Evolutionary conservation across 2,888 invertebrate species (phyloP).

Genomic region (Mycogona germanica): DNA sequence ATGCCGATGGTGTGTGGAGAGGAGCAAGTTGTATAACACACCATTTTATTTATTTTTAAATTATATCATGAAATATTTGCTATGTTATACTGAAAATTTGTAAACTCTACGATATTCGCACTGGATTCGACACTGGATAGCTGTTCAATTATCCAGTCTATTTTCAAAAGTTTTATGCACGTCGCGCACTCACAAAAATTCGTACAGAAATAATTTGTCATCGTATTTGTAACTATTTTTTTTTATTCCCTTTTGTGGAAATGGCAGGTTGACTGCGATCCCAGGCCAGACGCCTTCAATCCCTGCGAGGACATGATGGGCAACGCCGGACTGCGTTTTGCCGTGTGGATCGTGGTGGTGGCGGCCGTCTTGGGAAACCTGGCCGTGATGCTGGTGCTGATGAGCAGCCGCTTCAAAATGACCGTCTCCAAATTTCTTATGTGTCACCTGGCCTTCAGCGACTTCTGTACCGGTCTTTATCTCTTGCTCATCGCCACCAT

Average conservation of each 20-base stretch:
- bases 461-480: slow-evolving; percentile 76
- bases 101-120: too few relatives aligned
- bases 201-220: too few relatives aligned
- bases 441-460: slow-evolving; percentile 75
- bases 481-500: slow-evolving; percentile 68
- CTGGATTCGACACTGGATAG: too few relatives aligned
- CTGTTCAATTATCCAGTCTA: too few relatives aligned
- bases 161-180: neutral
- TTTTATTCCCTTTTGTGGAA: too few relatives aligned
- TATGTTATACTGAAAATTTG: too few relatives aligned
- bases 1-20: too few relatives aligned
- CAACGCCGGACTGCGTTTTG: slow-evolving; percentile 57
- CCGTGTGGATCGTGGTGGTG: slow-evolving; percentile 76
- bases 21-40: too few relatives aligned
- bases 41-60: too few relatives aligned
- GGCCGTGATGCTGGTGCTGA: slow-evolving; percentile 63
- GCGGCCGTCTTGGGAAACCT: slow-evolving; percentile 72
- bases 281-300: slow-evolving; percentile 65
- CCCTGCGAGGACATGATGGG: slow-evolving; percentile 88
- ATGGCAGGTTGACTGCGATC: slow-evolving; percentile 47
- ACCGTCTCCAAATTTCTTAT: slow-evolving; percentile 57
- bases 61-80: too few relatives aligned
- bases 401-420: slow-evolving; percentile 39
- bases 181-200: too few relatives aligned
- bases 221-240: neutral